Evolutionary conservation across 2,888 invertebrate genomes (phyloP).

Genomic region (Hydraecia micacea): DNA sequence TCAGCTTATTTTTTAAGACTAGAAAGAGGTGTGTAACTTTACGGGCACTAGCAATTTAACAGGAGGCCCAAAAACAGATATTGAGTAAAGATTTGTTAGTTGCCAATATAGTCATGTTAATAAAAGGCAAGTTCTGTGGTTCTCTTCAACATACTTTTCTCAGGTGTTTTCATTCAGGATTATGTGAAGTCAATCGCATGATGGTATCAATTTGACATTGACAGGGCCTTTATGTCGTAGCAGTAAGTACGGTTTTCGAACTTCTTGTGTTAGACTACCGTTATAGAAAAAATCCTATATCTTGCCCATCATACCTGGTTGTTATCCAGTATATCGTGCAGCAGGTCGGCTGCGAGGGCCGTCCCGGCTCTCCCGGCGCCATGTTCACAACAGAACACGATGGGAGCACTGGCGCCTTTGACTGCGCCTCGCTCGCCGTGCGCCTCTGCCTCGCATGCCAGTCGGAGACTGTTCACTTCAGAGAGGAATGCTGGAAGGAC

Average conservation of each 20-base stretch:
- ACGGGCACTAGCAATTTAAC: background rate
- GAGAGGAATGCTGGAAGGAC: conserved; percentile 93
- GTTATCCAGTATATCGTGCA: conserved; percentile 75
- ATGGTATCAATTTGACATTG: background rate
- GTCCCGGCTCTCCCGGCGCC: conserved; percentile 70
- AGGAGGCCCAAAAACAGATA: background rate
- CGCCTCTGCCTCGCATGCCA: conserved; percentile 92
- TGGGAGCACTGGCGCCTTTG: conserved; percentile 85
- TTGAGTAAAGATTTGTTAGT: background rate
- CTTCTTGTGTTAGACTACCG: background rate
- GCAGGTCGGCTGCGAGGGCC: conserved; percentile 73
- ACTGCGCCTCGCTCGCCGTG: conserved; percentile 88
- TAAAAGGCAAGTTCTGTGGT: no score
- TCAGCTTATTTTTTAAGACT: no score
- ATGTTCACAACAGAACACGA: conserved; percentile 60
- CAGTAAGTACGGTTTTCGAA: background rate
- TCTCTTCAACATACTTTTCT: no score
- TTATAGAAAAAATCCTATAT: background rate
- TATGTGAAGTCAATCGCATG: background rate
- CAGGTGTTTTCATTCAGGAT: background rate
- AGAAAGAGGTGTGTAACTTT: no score
- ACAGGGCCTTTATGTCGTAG: background rate
- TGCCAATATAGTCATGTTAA: no score
- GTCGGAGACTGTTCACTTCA: conserved; percentile 95
- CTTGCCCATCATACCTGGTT: conserved; percentile 69